A percentile compares a stretch with the other conserved stretches of the same genome.
Conservation (phyloP, 2,113 vertebrate species). For the Odocoileus hemionus region DNA sequence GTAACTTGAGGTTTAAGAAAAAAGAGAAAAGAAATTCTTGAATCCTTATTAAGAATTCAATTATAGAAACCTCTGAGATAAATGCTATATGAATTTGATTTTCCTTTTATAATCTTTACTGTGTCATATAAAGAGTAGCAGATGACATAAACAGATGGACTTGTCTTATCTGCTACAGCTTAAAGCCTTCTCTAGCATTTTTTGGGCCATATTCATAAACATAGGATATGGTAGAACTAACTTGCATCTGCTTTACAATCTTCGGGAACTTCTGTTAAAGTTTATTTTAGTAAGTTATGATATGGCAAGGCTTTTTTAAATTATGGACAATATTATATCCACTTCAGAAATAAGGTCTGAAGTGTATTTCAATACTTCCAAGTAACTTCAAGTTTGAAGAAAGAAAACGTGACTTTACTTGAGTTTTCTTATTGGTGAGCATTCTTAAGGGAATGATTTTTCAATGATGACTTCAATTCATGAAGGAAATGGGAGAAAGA, state of each 20-base stretch:
- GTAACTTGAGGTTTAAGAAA: slow-evolving; percentile 39
- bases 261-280: slow-evolving; percentile 68
- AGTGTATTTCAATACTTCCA: slow-evolving; percentile 32
- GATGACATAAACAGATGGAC: slow-evolving; percentile 73
- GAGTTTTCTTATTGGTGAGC: not conserved
- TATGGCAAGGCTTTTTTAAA: slow-evolving; percentile 40
- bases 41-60: slow-evolving; percentile 41
- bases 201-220: slow-evolving; percentile 67
- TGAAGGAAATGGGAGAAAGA: not conserved
- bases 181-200: slow-evolving; percentile 55
- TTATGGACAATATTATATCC: slow-evolving; percentile 56
- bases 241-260: slow-evolving; percentile 70
- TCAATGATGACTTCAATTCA: not conserved
- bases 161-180: slow-evolving; percentile 68
- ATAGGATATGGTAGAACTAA: slow-evolving; percentile 62
- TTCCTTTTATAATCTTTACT: slow-evolving; percentile 67
- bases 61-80: slow-evolving; percentile 62
- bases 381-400: slow-evolving; percentile 18
- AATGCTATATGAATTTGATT: slow-evolving; percentile 63
- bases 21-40: not conserved
- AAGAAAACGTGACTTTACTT: not conserved
- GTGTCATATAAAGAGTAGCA: slow-evolving; percentile 64
- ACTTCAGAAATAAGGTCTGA: slow-evolving; percentile 52
- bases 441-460: not conserved
- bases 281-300: slow-evolving; percentile 70